A percentile compares a stretch with the other conserved stretches of the same genome.
Evolutionary conservation across 2,113 vertebrate genomes (phyloP).

Genomic region (Cyprinus carpio): DNA sequence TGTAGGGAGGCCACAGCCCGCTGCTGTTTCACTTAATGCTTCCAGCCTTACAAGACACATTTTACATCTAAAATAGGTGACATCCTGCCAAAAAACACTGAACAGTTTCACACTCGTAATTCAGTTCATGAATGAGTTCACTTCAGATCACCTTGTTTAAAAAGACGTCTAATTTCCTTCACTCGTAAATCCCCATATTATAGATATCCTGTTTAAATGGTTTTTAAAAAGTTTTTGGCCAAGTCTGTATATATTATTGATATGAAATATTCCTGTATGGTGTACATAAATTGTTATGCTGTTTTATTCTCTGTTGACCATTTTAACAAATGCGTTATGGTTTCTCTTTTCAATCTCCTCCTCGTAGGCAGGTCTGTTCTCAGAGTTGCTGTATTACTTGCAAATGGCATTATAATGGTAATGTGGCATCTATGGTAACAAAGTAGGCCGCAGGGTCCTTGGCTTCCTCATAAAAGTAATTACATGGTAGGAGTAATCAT

Average conservation of each 20-base stretch:
- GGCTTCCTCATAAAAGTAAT: constrained; percentile 57
- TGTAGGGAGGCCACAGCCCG: background rate
- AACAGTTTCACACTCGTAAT: constrained; percentile 19
- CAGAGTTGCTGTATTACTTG: constrained; percentile 6
- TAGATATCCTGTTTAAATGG: background rate
- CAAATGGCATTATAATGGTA: constrained; percentile 34
- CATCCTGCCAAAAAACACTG: constrained; percentile 17
- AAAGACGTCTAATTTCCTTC: background rate
- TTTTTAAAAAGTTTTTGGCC: background rate
- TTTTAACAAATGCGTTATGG: background rate
- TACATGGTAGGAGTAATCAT: constrained; percentile 66
- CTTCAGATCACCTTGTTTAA: background rate
- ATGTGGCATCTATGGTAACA: constrained; percentile 34
- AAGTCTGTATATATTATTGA: background rate
- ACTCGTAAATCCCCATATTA: background rate
- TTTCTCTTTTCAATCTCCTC: background rate
- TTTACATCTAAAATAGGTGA: constrained; percentile 20
- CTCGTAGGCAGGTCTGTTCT: background rate
- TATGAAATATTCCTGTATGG: background rate
- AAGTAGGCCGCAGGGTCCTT: constrained; percentile 29
- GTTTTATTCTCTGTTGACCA: background rate
- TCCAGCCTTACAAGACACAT: background rate
- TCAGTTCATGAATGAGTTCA: background rate
- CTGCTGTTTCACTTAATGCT: constrained; percentile 5
- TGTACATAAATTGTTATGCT: background rate